Evolutionary conservation across 2,797 vertebrate genomes (phyloP), one percentile per base, ranked within the genome.

Genomic region (Clarias pachynema): DNA sequence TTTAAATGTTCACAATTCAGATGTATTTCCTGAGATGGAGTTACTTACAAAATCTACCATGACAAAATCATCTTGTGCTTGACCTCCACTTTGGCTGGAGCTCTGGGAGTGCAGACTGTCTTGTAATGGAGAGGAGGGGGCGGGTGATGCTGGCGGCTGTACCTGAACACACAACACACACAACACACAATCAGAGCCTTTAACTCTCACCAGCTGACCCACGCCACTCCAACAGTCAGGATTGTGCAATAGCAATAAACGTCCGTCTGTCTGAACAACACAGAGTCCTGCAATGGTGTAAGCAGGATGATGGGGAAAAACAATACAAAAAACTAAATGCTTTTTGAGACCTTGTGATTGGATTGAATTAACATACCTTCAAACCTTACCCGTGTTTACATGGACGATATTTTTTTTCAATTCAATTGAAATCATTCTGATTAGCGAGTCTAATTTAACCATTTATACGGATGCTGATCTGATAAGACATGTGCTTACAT

Each of bases 31-130:
- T 26, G 79, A 31, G 59, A 20, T 10, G 72, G 44, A 15, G 26
- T 12, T 40, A 95, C 98, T 92, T 95, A 99, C 98, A 88, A 99
- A 97, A 91, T 99, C 97, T 0, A 99, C 94, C 97, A 99, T 98
- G 85, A 99, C 98, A 7, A 99, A 99, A 93, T 99, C 98, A 0
- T 99, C 98, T 0, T 97, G 96, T 26, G 94, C 93, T 79, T 95
- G 97, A 63, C 95, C 96, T 3, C 96, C 97, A 79, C 96, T 96
- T 59, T 96, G 96, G 9, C 95, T 96, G 22, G 97, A 99, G 91
- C 94, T 97, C 84, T 98, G 94, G 0, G 98, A 98, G 85, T 97
- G 97, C 87, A 99, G 95, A 91, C 98, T 99, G 92, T 96, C 96
- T 85, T 98, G 97, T 53, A 98, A 94, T 62, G 97, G 98, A 40